phyloP scores from a whole-genome alignment of 2,113 vertebrate genomes.

The Dolichallabes microphthalmus region DNA sequence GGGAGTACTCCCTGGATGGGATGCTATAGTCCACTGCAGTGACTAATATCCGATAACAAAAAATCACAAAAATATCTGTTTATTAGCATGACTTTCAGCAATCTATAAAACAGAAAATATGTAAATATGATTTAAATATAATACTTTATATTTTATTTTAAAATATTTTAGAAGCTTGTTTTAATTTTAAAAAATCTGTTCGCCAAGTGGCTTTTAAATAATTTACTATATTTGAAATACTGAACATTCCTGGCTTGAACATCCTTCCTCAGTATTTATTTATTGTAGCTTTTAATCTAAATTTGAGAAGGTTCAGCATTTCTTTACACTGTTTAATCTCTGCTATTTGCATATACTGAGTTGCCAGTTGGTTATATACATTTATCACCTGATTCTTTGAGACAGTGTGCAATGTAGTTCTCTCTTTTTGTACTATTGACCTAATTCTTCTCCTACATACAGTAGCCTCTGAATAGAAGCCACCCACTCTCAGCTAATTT shows the following conservation, averaged over 20 bases:
- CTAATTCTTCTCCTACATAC: conserved; percentile 1
- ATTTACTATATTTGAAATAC: conserved; percentile 6
- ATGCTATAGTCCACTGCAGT: not conserved
- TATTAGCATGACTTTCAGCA: not conserved
- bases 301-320: not conserved
- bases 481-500: conserved; percentile 20
- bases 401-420: not conserved
- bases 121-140: not conserved
- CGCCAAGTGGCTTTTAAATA: conserved; percentile 17
- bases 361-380: not conserved
- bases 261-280: not conserved
- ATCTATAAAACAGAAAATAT: not conserved
- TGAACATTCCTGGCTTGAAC: not conserved
- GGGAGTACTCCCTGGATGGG: not conserved
- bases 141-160: not conserved
- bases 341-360: not conserved
- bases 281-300: not conserved
- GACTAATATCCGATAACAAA: not conserved
- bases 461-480: conserved; percentile 24
- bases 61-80: not conserved
- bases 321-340: not conserved
- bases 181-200: not conserved
- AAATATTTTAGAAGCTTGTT: no score
- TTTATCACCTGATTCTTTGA: not conserved
- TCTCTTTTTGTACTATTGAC: conserved; percentile 14